Evolutionary conservation across 1,140 invertebrate genomes (phyloP), one percentile per base, ranked within the genome.

Genomic region (Sycobia sp.): DNA sequence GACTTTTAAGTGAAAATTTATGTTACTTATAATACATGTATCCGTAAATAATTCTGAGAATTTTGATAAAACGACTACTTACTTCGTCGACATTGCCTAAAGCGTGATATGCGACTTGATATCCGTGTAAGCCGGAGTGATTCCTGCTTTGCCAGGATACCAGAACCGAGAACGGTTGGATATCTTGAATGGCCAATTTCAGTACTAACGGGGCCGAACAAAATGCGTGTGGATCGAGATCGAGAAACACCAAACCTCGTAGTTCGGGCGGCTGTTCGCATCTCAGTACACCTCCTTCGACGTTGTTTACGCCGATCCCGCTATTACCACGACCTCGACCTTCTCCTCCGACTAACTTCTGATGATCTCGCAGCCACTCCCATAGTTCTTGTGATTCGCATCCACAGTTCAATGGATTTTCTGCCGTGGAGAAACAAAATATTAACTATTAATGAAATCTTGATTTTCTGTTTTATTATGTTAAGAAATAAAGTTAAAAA

Each of bases 111-210:
- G 90, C 90, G 65, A 96, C 89, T 83, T 92, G 89, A 76, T 93
- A 96, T 56, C 91, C 93, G 68, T 89, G 89, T 59, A 96, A 85
- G 22, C 91, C 90, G 13, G 90, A 91, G 78, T 93, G 90, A 82
- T 95, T 94, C 69, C 93, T 86, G 69, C 92, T 92, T 75, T 94
- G 90, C 93, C 93, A 95, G 53, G 91, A 90, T n/a, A 95, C 90
- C 56, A 93, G 82, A 25, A 95, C 88, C 14, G 90, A 92, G 79
- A 91, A 92, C 4, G 92, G 91, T 77, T 94, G 91, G 32, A 95
- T 91, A 76, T 94, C 92, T 80, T 92, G 90, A 67, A 94, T 92
- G 61, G 91, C 91, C 25, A 96, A 83, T 76, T 91, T 89, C 43
- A 91, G 83, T 58, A 95, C 88, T 67, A 94, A 81, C 10, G 92